Evolutionary conservation across 2,113 vertebrate genomes (phyloP), one percentile per base, ranked within the genome.

Genomic region (Tachysurus fulvidraco): DNA sequence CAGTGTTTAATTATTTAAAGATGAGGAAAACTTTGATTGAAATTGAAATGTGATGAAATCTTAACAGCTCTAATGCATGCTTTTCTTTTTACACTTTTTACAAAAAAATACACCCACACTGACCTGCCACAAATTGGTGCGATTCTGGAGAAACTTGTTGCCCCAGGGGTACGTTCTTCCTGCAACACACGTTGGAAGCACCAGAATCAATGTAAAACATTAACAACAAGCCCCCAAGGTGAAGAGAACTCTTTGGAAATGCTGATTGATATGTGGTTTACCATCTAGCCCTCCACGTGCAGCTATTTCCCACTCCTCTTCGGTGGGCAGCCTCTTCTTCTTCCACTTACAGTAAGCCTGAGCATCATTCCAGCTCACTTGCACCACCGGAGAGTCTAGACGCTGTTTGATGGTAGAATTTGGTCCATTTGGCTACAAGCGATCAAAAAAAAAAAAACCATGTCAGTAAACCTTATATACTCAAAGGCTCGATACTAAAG

Each of bases 301-400:
- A 76, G 98, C 98, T 88, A 97, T 97, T 91, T 99, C 98, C 98
- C 98, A 99, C 91, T 99, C 98, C 69, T 97, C 96, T 86, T 99
- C 98, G 0, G 91, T 94, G 0, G 95, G 98, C 41, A 99, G 94
- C 85, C 97, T 94, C 90, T 95, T 96, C 85, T 94, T 94, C 52
- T 88, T 95, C 98, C 97, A 99, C 7, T 83, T 81, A 62, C 98
- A 99, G 91, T 96, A 99, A 0, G 95, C 96, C 84, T 13, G 93
- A 0, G 97, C 98, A 0, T 99, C 98, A 0, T 96, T 98, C 98
- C 97, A 99, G 95, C 98, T 99, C 89, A 98, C 97, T 0, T 99
- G 98, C 81, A 99, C 95, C 93, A 99, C 98, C 0, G 98, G 98
- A 81, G 93, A 93, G 86, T 96, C 94, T 92, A 98, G 92, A 65